Evolutionary conservation across 2,888 invertebrate genomes (phyloP), one percentile per base, ranked within the genome.

Genomic region (Camptogramma bilineatum): DNA sequence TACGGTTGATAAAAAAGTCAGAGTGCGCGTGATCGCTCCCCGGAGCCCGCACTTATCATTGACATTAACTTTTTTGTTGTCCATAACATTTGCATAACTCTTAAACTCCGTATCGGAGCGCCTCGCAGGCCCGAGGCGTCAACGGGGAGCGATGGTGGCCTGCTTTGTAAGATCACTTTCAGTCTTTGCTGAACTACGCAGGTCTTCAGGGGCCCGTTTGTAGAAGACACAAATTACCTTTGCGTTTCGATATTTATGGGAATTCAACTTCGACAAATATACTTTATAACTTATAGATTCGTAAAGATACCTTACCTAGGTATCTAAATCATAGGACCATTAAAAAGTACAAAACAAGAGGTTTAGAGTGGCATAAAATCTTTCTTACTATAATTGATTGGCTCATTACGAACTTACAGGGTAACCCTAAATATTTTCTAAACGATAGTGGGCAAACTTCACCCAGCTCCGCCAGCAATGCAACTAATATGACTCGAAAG

Each of bases 71-170:
- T 92, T 92, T 93, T 93, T 91, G 91, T 90, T 91, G 91, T 92
- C 92, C 90, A 91, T 93, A 93, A 93, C 87, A 93, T 93, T 93
- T 90, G 92, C 93, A 93, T 93, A 93, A 86, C 88, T 88, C 86
- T 84, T 83, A 85, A 88, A 87, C 85, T 88, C 86, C 86, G 78
- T 88, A 86, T 87, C 85, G 79, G 74, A 78, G 80, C 82, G 84
- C 85, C 79, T 86, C 79, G 73, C 79, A 81, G 86, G 84, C 88
- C 83, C 71, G 78, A 74, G 90, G 90, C 90, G 84, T 78, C 85
- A 78, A 75, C 82, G 76, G 87, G 86, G 86, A 86, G 73, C 79
- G 66, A 80, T 80, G 76, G 71, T 80, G 76, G 85, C 28, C 86
- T 85, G 84, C 91, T 91, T 91, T 86, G 90, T 83, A 87, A 91